Evolutionary conservation across 2,113 vertebrate species (phyloP).

Genomic region (Platanista minor): DNA sequence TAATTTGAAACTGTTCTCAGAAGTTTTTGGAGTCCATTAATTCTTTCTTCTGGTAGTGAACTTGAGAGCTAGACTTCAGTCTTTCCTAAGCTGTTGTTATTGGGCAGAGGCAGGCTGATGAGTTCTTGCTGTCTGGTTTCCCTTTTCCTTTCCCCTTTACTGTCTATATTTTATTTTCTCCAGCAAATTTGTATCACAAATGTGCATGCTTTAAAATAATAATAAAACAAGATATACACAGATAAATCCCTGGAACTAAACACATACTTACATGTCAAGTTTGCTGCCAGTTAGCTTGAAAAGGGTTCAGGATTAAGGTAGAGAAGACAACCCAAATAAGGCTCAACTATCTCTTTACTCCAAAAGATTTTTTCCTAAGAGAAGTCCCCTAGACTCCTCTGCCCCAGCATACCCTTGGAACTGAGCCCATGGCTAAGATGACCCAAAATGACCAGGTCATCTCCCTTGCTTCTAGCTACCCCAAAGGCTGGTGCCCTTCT

Average conservation of each 20-base stretch:
- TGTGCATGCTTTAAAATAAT: not conserved
- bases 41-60: not conserved
- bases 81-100: not conserved
- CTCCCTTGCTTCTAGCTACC: not conserved
- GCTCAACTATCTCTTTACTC: not conserved
- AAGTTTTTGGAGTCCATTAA: not conserved
- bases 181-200: not conserved
- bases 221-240: not conserved
- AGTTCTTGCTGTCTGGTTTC: not conserved
- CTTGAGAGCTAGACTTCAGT: not conserved
- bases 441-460: not conserved
- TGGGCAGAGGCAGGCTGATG: not conserved
- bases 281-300: not conserved
- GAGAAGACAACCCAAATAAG: not conserved
- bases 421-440: not conserved
- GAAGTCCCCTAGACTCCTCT: not conserved
- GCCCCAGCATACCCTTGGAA: not conserved
- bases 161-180: not conserved
- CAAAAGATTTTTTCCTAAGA: not conserved
- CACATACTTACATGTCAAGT: not conserved
- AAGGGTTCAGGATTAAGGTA: not conserved
- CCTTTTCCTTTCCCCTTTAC: not conserved
- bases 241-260: not conserved
- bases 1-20: constrained; percentile 20
- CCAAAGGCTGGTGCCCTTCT: not conserved